Evolutionary conservation across 2,888 invertebrate species (phyloP).

Genomic region (Pachliopta kotzebuea): DNA sequence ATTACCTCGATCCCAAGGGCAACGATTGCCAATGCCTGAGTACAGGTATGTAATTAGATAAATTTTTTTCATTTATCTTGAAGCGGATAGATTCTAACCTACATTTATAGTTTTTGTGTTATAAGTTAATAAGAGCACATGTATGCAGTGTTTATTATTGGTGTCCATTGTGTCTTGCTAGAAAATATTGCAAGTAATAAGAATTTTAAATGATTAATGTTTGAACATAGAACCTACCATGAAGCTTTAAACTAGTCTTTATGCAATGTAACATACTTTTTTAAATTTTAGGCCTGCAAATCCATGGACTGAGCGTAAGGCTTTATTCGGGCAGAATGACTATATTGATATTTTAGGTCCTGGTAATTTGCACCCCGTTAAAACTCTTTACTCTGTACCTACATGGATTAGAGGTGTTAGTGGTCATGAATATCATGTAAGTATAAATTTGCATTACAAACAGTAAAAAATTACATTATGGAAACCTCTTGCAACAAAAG

Average conservation of each 20-base stretch:
- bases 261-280: not conserved
- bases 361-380: constrained; percentile 89
- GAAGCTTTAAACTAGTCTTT: not conserved
- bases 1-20: constrained; percentile 83
- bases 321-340: constrained; percentile 97
- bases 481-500: too few species aligned
- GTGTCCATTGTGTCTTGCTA: not conserved
- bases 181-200: not conserved
- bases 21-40: constrained; percentile 82
- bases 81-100: too few species aligned
- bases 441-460: constrained; percentile 35
- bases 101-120: too few species aligned
- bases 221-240: not conserved
- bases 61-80: not conserved
- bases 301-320: constrained; percentile 87
- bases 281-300: constrained; percentile 82
- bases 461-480: not conserved
- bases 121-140: too few species aligned
- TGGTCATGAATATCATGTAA: constrained; percentile 90
- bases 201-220: not conserved
- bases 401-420: constrained; percentile 93
- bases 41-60: constrained; percentile 75
- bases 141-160: not conserved
- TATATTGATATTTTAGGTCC: constrained; percentile 97
- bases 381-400: constrained; percentile 91